A percentile compares a stretch with the other conserved stretches of the same genome.
phyloP scores from a whole-genome alignment of 2,113 vertebrate species.

The rabbit (Oryctolagus cuniculus) region DNA sequence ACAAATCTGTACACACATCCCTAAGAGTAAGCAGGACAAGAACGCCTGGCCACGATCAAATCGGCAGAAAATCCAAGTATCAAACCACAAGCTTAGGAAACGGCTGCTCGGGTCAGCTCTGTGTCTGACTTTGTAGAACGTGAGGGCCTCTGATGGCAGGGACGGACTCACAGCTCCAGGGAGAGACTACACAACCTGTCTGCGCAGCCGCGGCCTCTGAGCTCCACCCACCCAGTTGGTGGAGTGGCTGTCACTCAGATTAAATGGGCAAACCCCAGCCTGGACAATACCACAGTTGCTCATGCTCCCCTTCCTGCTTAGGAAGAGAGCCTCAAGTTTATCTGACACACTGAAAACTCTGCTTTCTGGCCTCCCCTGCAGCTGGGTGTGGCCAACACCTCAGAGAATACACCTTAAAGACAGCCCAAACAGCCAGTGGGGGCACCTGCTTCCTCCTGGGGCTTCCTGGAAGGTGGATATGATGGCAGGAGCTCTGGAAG shows the following conservation, averaged over 20 bases:
- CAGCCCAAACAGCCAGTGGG: neutral
- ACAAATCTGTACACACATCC: neutral
- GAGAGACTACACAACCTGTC: neutral
- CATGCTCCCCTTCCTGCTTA: neutral
- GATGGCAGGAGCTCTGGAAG: neutral
- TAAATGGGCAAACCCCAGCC: neutral
- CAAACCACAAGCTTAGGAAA: neutral
- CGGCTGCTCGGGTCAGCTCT: neutral
- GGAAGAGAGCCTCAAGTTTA: neutral
- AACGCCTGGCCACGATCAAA: neutral
- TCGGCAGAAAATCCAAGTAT: neutral
- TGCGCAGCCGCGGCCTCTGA: neutral
- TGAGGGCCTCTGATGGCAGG: neutral
- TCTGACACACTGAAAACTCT: neutral
- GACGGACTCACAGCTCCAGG: neutral
- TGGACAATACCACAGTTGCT: neutral
- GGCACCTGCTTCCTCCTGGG: too few relatives aligned
- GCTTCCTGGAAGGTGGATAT: neutral
- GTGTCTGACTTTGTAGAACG: neutral
- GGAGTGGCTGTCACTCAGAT: neutral
- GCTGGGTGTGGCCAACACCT: neutral
- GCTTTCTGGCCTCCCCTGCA: neutral
- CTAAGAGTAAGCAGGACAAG: neutral
- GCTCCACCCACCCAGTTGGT: neutral
- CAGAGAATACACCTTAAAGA: neutral